These are phyloP conservation scores for Ageneiosus marmoratus DNA, from an alignment of 2,113 vertebrate species.

Conservation along the genomic window DNA sequence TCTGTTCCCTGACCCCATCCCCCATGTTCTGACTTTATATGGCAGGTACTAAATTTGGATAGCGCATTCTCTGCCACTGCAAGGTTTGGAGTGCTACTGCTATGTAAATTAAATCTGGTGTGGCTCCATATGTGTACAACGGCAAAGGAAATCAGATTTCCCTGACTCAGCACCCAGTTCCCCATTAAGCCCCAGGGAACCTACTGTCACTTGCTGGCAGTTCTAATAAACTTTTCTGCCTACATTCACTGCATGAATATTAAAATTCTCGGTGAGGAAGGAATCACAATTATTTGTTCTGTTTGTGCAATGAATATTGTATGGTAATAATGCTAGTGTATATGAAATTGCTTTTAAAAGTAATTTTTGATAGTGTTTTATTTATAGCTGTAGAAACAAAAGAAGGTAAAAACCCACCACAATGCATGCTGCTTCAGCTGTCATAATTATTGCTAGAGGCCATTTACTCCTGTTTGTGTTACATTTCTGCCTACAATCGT, in stretches of 20 bases:
- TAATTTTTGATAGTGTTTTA: not conserved
- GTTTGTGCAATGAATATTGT: not conserved
- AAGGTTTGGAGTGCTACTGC: conserved; percentile 51
- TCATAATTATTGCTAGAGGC: conserved; percentile 28
- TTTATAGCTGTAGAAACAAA: not conserved
- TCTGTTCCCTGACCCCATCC: conserved; percentile 31
- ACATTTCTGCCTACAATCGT: conserved; percentile 53
- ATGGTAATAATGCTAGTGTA: not conserved
- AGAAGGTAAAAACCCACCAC: not conserved
- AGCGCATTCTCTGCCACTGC: conserved; percentile 58
- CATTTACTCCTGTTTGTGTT: conserved; percentile 61
- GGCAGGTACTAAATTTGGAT: conserved; percentile 72
- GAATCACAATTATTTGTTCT: not conserved
- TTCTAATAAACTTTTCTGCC: conserved; percentile 7
- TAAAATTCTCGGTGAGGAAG: not conserved
- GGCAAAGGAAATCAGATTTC: conserved; percentile 67
- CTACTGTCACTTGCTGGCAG: not conserved
- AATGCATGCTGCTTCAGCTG: conserved; percentile 13
- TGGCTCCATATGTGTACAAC: conserved; percentile 50
- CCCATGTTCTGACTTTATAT: conserved; percentile 60
- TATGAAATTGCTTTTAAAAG: not conserved
- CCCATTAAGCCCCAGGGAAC: conserved; percentile 8
- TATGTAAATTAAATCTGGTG: conserved; percentile 70
- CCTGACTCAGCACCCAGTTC: conserved; percentile 61
- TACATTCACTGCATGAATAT: not conserved